Evolutionary conservation across 2,113 vertebrate species (phyloP).

Genomic region (Pica pica): DNA sequence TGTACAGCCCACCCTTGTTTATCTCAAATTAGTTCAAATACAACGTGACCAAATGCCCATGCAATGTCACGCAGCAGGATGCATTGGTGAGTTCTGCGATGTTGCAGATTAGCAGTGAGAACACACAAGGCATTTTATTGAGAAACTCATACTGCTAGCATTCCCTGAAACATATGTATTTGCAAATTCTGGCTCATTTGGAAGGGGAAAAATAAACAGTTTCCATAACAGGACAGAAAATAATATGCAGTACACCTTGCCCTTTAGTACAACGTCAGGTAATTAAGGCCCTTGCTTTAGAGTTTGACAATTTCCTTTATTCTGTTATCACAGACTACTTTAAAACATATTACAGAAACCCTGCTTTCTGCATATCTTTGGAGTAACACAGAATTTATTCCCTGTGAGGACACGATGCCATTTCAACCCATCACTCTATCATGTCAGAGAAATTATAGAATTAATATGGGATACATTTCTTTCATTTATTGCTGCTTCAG

Average conservation of each 20-base stretch:
- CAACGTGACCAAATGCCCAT: neutral
- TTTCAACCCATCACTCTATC: neutral
- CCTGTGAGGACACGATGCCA: neutral
- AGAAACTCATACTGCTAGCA: neutral
- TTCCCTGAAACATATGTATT: neutral
- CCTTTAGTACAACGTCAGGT: neutral
- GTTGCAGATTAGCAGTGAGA: neutral
- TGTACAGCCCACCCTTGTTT: neutral
- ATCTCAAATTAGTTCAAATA: neutral
- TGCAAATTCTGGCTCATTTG: neutral
- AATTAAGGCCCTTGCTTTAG: neutral
- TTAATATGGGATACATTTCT: neutral
- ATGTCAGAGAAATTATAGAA: neutral
- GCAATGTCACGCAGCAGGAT: neutral
- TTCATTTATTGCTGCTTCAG: neutral
- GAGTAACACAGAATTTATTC: neutral
- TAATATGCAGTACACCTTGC: neutral
- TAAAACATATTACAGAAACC: neutral
- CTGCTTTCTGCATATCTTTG: neutral
- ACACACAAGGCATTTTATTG: neutral
- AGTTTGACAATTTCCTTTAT: neutral
- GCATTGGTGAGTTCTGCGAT: neutral
- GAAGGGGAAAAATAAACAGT: neutral
- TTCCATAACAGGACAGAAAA: neutral
- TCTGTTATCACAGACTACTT: neutral